Percentiles rank a stretch among this genome's conserved stretches.
These are phyloP conservation scores for Zootoca vivipara DNA, from an alignment of 2,113 vertebrate genomes.

Conservation along the genomic window DNA sequence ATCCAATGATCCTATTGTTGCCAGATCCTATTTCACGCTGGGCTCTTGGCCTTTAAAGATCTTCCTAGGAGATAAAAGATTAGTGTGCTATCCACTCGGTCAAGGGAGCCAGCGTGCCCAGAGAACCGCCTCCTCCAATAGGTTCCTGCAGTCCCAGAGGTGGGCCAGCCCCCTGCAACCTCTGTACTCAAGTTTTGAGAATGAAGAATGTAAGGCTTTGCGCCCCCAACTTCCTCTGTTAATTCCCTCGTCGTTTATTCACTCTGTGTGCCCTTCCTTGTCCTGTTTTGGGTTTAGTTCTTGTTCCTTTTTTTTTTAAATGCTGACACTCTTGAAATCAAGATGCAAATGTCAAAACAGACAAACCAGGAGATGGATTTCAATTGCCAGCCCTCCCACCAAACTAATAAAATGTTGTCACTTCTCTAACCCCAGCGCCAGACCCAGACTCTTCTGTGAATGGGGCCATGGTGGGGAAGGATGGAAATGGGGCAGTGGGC, in stretches of 20 bases:
- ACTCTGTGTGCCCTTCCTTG: background rate
- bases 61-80: background rate
- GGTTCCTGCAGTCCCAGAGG: background rate
- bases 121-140: background rate
- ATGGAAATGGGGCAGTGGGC: background rate
- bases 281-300: background rate
- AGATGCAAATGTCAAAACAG: slow-evolving; percentile 5
- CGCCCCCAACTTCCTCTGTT: background rate
- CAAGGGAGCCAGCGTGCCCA: background rate
- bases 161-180: background rate
- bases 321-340: slow-evolving; percentile 6
- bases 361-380: slow-evolving; percentile 1
- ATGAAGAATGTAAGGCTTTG: background rate
- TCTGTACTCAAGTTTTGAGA: background rate
- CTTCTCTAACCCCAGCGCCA: slow-evolving; percentile 20
- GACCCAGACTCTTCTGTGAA: background rate
- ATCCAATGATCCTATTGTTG: too few relatives aligned
- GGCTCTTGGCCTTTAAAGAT: background rate
- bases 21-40: too few relatives aligned
- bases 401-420: slow-evolving; percentile 46
- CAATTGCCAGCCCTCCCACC: slow-evolving; percentile 15
- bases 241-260: background rate
- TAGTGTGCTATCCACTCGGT: background rate
- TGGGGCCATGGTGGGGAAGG: background rate
- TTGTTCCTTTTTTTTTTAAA: background rate